Evolutionary conservation across 2,113 vertebrate species (phyloP).

Genomic region (Dipodomys merriami): DNA sequence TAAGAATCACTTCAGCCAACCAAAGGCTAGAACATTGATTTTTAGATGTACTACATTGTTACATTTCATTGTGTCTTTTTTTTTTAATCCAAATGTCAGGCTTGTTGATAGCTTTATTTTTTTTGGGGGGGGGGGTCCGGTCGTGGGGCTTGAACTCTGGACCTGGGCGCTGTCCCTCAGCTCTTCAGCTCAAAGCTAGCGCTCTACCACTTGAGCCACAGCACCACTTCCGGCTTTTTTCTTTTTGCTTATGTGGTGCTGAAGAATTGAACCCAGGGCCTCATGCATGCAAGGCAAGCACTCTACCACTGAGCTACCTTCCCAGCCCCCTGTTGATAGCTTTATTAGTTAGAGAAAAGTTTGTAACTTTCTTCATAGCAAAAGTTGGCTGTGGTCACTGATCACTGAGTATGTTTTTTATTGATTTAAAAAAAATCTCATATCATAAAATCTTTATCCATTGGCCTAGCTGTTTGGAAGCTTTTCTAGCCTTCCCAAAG

Average conservation of each 20-base stretch:
- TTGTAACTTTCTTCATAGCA: not conserved
- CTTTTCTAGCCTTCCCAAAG: not conserved
- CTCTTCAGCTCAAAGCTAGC: too few relatives aligned
- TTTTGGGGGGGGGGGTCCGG: too few relatives aligned
- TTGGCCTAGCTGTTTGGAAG: not conserved
- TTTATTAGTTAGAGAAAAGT: not conserved
- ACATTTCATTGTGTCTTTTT: not conserved
- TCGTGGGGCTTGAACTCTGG: too few relatives aligned
- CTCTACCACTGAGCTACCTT: too few relatives aligned
- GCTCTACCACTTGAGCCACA: too few relatives aligned
- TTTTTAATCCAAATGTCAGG: slow-evolving; percentile 6
- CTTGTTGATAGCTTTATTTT: not conserved
- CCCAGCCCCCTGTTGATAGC: not conserved
- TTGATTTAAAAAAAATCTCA: not conserved
- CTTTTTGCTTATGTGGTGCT: too few relatives aligned
- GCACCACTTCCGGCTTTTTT: too few relatives aligned
- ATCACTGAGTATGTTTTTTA: not conserved
- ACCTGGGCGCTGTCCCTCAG: too few relatives aligned
- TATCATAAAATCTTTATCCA: not conserved
- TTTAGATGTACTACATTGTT: not conserved
- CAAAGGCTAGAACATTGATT: not conserved
- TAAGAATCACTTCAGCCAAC: not conserved
- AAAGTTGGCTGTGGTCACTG: not conserved
- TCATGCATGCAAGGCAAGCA: too few relatives aligned
- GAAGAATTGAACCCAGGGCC: too few relatives aligned